Percentiles rank a stretch among this genome's conserved stretches.
Evolutionary conservation across 2,797 vertebrate genomes (phyloP).

Genomic region (Galaxias olidus): DNA sequence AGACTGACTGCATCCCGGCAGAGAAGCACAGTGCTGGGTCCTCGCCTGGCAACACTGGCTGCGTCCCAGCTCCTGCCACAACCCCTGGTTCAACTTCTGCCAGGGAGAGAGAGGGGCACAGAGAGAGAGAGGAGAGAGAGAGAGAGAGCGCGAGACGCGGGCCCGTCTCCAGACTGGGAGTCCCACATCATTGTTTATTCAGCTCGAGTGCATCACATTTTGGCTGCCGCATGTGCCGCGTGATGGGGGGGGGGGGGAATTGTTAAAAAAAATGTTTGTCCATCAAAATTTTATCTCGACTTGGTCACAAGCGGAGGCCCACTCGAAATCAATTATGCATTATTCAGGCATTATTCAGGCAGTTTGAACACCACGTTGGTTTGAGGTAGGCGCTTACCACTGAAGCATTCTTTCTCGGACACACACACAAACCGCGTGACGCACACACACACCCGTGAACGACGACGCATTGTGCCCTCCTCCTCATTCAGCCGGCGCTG

Average conservation of each 20-base stretch:
- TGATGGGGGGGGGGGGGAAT: slow-evolving; percentile 43
- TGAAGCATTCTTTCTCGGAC: slow-evolving; percentile 16
- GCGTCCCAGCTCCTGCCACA: slow-evolving; percentile 27
- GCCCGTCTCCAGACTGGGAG: slow-evolving; percentile 59
- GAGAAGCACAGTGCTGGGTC: slow-evolving; percentile 36
- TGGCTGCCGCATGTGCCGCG: slow-evolving; percentile 61
- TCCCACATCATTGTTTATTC: slow-evolving; percentile 73
- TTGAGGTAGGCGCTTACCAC: no score
- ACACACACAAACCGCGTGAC: slow-evolving; percentile 10
- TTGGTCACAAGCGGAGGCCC: slow-evolving; percentile 13
- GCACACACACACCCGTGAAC: background rate
- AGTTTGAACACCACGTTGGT: no score
- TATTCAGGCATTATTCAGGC: no score
- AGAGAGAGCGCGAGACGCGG: slow-evolving; percentile 32
- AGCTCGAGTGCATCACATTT: slow-evolving; percentile 67
- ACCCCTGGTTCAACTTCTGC: slow-evolving; percentile 35
- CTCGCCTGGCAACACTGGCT: slow-evolving; percentile 54
- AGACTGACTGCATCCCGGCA: slow-evolving; percentile 41
- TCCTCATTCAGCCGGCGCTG: slow-evolving; percentile 30
- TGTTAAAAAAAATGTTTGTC: slow-evolving; percentile 35
- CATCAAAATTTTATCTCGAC: slow-evolving; percentile 46
- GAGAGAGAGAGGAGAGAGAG: background rate
- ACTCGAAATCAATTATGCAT: slow-evolving; percentile 3
- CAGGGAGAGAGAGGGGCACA: background rate
- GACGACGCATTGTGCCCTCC: slow-evolving; percentile 3